Base-by-base conservation (phyloP, 2,113 vertebrate genomes). In the Nanorana parkeri region DNA sequence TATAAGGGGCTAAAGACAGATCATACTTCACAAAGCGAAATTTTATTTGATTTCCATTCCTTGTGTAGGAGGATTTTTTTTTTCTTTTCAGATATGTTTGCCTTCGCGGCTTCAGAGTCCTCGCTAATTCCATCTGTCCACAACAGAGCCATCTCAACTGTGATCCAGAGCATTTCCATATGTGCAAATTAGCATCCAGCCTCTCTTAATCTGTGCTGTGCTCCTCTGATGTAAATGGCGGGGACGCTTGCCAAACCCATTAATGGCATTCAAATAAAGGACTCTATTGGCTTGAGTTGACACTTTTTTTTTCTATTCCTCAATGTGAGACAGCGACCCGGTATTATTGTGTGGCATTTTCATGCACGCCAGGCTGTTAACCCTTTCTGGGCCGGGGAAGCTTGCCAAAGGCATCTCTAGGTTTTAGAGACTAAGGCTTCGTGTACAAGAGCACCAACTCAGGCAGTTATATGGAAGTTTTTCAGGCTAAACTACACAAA, bases 51-150 rank as follows among this genome's bases (percentile, higher is more conserved):
- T 86, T 83, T 84, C 77, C 89, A 76, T 84, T 86, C 88, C 85
- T 88, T 84, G 77, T 2, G 63, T 72, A 85, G 74, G 64, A 71
- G 67, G 79, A 21, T 84, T 60, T 84, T 81, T 86, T 87, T 86
- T 83, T 58, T 85, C 86, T 86, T 85, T 86, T 90, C 92, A 89
- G 92, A 92, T 86, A 94, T 95, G 95, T 97, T 97, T 97, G 94
- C 93, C 94, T 98, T 97, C 95, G 94, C 95, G 92, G 95, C 94
- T 97, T 96, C 92, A 94, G 95, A 96, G 94, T 91, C 91, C 95
- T 95, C 90, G 90, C 95, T 96, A 95, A 97, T 97, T 97, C 96
- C 96, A 98, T 97, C 96, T 97, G 97, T 96, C 96, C 96, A 95
- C 96, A 95, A 94, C 95, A 96, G 95, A 97, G 96, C 92, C 95